Evolutionary conservation across 1,140 invertebrate species (phyloP), one percentile per base, ranked within the genome.

Genomic region (Aphelinus atriplicis): DNA sequence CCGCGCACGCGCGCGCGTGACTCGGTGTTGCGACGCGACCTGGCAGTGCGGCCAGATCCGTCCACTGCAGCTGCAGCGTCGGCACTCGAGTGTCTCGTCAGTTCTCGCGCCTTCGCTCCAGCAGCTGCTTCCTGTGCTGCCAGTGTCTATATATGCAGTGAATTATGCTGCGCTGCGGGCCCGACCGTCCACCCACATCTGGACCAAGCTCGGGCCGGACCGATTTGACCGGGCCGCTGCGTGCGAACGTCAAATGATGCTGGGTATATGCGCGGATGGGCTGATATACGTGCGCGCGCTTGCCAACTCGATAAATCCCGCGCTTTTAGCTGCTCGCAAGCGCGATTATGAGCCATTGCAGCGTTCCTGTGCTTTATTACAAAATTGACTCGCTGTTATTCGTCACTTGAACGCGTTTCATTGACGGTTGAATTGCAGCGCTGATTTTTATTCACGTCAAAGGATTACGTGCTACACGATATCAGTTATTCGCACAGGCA

Each of bases 61-160:
- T 26, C 26, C 26, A 26, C 26, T 26, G 26, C 26, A 26, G 26
- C 26, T 26, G 26, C 26, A 26, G 26, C 26, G 26, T 26, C 26
- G 26, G 26, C 26, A 26, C 26, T 26, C 26, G 26, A 26, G 26
- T 26, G 26, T 26, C 26, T 26, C 26, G 26, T 26, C 26, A 26
- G 26, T 26, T 26, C 26, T 26, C 26, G 51, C 66, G 66, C 67
- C 73, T 70, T 74, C 48, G 77, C 9, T 53, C 9, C 51, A 9
- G 51, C 51, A 4, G 4, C 4, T 56, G 51, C 60, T 50, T 71
- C 61, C 58, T 71, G 53, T 10, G 7, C 63, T 76, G 43, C 53
- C 75, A 62, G 81, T 83, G 83, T 77, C 81, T 85, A 85, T 82
- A 84, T 83, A 86, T 85, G 84, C 77, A 80, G 81, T 79, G 81